phyloP scores from a whole-genome alignment of 1,140 invertebrate genomes.

The Doryteuthis pealeii region DNA sequence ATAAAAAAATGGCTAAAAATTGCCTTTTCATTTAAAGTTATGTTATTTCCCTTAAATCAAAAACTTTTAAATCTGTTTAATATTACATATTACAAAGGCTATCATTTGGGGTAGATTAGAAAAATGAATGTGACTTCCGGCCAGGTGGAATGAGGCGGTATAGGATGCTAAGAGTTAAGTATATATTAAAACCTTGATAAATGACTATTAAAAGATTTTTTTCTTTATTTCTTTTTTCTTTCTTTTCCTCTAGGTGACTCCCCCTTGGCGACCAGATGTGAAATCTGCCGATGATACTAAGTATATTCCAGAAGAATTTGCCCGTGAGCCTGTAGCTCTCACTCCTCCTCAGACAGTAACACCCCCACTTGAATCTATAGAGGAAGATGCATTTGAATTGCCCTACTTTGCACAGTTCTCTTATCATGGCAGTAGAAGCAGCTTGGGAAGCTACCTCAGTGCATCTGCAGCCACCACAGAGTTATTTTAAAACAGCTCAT shows the following conservation, averaged over 20 bases:
- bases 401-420: conserved; percentile 78
- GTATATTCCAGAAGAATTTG: conserved; percentile 59
- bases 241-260: conserved; percentile 39
- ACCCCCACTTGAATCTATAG: conserved; percentile 66
- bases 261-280: conserved; percentile 58
- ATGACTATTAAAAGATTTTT: too few relatives aligned
- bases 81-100: too few relatives aligned
- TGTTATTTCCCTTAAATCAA: too few relatives aligned
- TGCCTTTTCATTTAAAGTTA: too few relatives aligned
- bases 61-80: too few relatives aligned
- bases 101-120: too few relatives aligned
- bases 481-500: conserved; percentile 21
- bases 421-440: conserved; percentile 64
- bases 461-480: conserved; percentile 47
- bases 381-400: conserved; percentile 68
- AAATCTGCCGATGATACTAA: conserved; percentile 54
- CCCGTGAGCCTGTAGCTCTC: conserved; percentile 45
- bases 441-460: conserved; percentile 47
- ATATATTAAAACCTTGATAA: too few relatives aligned
- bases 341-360: conserved; percentile 55
- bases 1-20: too few relatives aligned
- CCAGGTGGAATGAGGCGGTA: too few relatives aligned
- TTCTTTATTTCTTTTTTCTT: too few relatives aligned
- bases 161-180: too few relatives aligned
- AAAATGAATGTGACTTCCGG: too few relatives aligned